phyloP scores from a whole-genome alignment of 1,140 invertebrate genomes.

The Pinna nobilis region DNA sequence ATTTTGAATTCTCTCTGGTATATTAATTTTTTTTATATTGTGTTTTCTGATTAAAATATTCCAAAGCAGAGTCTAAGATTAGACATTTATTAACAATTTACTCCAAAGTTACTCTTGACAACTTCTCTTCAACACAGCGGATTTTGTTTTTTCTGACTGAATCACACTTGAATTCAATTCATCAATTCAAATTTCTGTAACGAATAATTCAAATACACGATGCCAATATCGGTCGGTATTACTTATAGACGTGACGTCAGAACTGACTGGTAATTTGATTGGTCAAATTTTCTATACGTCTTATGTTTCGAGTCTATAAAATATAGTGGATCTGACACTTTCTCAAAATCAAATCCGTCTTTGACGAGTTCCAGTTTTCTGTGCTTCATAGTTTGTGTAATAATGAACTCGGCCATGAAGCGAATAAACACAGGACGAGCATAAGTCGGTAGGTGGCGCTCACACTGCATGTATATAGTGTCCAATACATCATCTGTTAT shows the following conservation, averaged over 20 bases:
- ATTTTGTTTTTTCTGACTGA: too few species aligned
- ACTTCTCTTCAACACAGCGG: too few species aligned
- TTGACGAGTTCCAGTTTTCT: conserved; percentile 82
- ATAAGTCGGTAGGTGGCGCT: conserved; percentile 83
- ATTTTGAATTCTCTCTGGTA: too few species aligned
- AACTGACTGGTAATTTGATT: background rate
- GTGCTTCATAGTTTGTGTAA: conserved; percentile 65
- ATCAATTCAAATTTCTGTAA: too few species aligned
- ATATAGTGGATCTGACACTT: conserved; percentile 87
- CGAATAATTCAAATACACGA: too few species aligned
- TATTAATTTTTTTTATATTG: too few species aligned
- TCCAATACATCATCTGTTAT: conserved; percentile 47
- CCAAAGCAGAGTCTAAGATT: too few species aligned
- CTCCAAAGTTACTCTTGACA: too few species aligned
- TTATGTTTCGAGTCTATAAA: conserved; percentile 76
- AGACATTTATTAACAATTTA: too few species aligned
- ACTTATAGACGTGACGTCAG: conserved; percentile 16
- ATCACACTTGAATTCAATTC: too few species aligned
- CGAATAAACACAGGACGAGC: conserved; percentile 91
- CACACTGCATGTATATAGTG: conserved; percentile 55
- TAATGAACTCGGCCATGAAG: conserved; percentile 73
- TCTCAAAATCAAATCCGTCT: conserved; percentile 89
- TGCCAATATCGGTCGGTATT: too few species aligned
- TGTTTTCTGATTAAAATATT: too few species aligned
- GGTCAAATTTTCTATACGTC: conserved; percentile 34